Conservation (phyloP, 2,888 invertebrate species). For the Diadegma fenestrale region DNA sequence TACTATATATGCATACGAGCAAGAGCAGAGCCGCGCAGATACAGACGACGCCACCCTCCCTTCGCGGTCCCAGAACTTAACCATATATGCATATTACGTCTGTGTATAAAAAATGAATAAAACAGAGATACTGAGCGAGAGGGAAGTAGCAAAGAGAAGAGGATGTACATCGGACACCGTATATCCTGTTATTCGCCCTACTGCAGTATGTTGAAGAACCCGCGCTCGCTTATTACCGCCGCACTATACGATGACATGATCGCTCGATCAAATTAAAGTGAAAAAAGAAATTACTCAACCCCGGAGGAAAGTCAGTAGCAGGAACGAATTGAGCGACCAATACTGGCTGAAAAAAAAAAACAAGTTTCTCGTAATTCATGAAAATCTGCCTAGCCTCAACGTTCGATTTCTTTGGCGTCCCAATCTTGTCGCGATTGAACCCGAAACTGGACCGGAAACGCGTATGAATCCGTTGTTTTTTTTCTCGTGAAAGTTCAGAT, state of each 20-base stretch:
- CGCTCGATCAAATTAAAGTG: constrained; percentile 51
- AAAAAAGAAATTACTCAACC: neutral
- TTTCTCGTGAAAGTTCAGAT: too few species aligned
- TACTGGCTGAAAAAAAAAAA: neutral
- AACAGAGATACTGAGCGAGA: constrained; percentile 63
- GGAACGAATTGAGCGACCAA: neutral
- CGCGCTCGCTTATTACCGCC: constrained; percentile 48
- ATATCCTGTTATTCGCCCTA: constrained; percentile 84
- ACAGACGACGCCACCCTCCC: constrained; percentile 45
- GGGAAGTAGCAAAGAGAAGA: constrained; percentile 70
- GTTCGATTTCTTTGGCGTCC: constrained; percentile 41
- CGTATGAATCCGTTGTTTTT: too few species aligned
- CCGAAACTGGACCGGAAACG: too few species aligned
- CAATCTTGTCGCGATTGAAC: neutral
- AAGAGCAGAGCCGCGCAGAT: constrained; percentile 34
- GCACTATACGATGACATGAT: constrained; percentile 47
- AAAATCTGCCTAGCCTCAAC: constrained; percentile 18
- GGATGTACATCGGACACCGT: constrained; percentile 84
- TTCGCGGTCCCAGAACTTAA: constrained; percentile 30
- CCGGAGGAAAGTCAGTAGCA: neutral
- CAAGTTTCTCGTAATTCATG: neutral
- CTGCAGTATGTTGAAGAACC: constrained; percentile 71
- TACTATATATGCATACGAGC: constrained; percentile 33
- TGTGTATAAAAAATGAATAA: constrained; percentile 9
- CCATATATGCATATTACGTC: neutral